Evolutionary conservation across 2,888 invertebrate genomes (phyloP).

Genomic region (Platynereis dumerilii): DNA sequence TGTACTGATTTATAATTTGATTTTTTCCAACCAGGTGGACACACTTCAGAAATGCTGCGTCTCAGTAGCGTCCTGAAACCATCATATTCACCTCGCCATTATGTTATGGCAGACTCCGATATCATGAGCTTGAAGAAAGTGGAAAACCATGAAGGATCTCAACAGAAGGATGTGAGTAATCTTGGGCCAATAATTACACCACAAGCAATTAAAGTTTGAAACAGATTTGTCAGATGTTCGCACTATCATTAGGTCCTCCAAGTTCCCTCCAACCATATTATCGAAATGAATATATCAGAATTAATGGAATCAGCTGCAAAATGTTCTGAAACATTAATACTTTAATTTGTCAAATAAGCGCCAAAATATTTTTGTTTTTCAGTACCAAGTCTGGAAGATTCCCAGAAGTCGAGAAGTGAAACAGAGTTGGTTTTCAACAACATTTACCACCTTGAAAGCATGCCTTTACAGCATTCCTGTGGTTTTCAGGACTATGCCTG

Average conservation of each 20-base stretch:
- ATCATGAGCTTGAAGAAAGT: conserved; percentile 77
- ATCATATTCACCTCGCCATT: conserved; percentile 77
- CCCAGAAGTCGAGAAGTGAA: conserved; percentile 86
- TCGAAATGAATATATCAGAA: background rate
- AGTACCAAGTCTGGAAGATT: conserved; percentile 69
- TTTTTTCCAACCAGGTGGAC: conserved; percentile 89
- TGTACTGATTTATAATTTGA: no score
- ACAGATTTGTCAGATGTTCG: no score
- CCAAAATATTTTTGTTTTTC: conserved; percentile 32
- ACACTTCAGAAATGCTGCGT: conserved; percentile 91
- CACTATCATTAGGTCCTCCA: no score
- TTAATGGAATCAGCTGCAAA: background rate
- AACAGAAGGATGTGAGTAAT: background rate
- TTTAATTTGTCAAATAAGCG: background rate
- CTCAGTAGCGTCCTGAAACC: conserved; percentile 71
- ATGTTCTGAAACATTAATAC: conserved; percentile 5
- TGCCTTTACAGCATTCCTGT: conserved; percentile 74
- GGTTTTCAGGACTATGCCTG: conserved; percentile 75
- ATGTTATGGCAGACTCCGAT: conserved; percentile 82
- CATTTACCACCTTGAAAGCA: conserved; percentile 80
- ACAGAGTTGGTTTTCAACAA: conserved; percentile 81
- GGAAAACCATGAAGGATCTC: background rate
- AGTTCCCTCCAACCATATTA: conserved; percentile 5
- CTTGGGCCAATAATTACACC: background rate
- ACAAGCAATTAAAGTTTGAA: background rate